Evolutionary conservation across 2,797 vertebrate species (phyloP).

Genomic region (Phrynocephalus guinanensis): DNA sequence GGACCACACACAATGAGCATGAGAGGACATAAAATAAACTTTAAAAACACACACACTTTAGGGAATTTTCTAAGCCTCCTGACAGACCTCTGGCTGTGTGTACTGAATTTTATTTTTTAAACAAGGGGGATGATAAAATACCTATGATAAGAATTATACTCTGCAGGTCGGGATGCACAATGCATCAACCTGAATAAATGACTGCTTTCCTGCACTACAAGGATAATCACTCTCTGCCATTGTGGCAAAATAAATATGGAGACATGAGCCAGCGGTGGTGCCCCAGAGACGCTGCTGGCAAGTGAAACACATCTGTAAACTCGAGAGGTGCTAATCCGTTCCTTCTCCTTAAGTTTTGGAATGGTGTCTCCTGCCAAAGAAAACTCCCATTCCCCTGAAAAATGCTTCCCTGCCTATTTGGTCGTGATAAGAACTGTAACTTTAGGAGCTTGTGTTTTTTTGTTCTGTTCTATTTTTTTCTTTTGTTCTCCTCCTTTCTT

Average conservation of each 20-base stretch:
- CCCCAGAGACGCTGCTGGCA: too few species aligned
- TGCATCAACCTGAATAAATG: background rate
- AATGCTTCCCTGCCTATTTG: too few species aligned
- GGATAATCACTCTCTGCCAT: background rate
- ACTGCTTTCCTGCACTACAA: background rate
- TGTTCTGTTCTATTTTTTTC: too few species aligned
- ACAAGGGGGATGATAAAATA: background rate
- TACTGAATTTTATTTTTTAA: background rate
- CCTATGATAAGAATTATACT: background rate
- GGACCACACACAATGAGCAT: background rate
- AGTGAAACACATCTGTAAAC: too few species aligned
- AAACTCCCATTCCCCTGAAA: too few species aligned
- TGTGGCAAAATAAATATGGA: background rate
- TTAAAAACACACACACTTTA: background rate
- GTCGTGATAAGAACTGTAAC: too few species aligned
- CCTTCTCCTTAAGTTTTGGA: too few species aligned
- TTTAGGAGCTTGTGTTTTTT: too few species aligned
- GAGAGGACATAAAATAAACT: background rate
- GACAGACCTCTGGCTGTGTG: background rate
- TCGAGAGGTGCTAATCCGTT: too few species aligned
- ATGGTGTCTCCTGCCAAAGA: too few species aligned
- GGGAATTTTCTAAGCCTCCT: background rate
- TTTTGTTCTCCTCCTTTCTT: too few species aligned
- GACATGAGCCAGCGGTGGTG: too few species aligned
- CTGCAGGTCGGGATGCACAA: background rate